These are phyloP conservation scores for Caiman crocodilus DNA, from an alignment of 2,797 vertebrate genomes.

Conservation along the genomic window DNA sequence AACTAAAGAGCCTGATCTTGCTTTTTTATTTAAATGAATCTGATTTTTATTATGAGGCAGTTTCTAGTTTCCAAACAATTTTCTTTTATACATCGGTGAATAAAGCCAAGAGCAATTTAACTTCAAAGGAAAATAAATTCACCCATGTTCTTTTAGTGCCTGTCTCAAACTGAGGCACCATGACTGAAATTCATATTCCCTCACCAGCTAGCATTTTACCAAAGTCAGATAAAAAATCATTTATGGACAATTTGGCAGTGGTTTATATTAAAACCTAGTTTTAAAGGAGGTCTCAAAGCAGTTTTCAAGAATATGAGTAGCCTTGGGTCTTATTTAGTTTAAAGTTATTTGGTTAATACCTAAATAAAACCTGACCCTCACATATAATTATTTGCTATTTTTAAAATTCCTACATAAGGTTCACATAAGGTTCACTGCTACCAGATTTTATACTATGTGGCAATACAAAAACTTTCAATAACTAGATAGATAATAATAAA, in stretches of 20 bases:
- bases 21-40: not conserved
- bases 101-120: not conserved
- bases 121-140: not conserved
- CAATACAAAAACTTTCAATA: not conserved
- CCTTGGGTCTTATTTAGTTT: constrained; percentile 17
- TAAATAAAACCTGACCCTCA: not conserved
- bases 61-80: not conserved
- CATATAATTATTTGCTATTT: not conserved
- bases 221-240: constrained; percentile 1
- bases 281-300: constrained; percentile 36
- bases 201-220: not conserved
- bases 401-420: not conserved
- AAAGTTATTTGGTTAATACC: not conserved
- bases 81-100: not conserved
- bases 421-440: not conserved
- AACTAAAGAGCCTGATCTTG: not conserved
- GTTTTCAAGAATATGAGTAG: constrained; percentile 28
- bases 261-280: constrained; percentile 43
- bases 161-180: not conserved
- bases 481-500: not conserved
- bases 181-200: not conserved
- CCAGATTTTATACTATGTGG: not conserved
- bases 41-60: not conserved
- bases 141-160: not conserved
- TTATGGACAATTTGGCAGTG: not conserved